phyloP scores from a whole-genome alignment of 2,113 vertebrate genomes.

The Columba livia region DNA sequence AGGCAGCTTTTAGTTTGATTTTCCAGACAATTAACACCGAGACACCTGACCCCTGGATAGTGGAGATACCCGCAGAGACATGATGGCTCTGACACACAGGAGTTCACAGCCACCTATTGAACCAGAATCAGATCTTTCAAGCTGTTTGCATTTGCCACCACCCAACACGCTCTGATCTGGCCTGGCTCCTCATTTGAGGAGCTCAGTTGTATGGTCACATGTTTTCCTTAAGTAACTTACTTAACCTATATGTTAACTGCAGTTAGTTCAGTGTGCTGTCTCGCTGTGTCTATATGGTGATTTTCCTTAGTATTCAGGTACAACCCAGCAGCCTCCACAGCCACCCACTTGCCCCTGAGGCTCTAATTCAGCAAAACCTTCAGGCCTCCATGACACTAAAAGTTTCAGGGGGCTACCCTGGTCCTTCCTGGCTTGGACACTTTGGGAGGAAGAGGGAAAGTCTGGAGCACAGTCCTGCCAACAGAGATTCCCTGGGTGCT shows the following conservation, averaged over 20 bases:
- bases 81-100: neutral
- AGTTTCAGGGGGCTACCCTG: neutral
- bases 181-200: neutral
- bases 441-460: neutral
- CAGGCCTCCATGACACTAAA: neutral
- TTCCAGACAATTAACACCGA: slow-evolving; percentile 23
- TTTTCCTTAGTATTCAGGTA: neutral
- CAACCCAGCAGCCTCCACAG: neutral
- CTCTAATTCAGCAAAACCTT: neutral
- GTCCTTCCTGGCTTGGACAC: neutral
- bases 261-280: fast-evolving
- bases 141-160: neutral
- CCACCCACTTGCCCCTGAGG: neutral
- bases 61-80: neutral
- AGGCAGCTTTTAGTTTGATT: slow-evolving; percentile 29
- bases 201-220: neutral
- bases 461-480: neutral
- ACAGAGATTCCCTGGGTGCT: neutral
- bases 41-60: neutral
- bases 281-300: neutral
- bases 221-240: neutral
- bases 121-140: neutral
- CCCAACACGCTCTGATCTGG: neutral
- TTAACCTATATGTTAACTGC: neutral
- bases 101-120: neutral